Evolutionary conservation across 2,113 vertebrate species (phyloP).

Genomic region (Nyctereutes procyonoides): DNA sequence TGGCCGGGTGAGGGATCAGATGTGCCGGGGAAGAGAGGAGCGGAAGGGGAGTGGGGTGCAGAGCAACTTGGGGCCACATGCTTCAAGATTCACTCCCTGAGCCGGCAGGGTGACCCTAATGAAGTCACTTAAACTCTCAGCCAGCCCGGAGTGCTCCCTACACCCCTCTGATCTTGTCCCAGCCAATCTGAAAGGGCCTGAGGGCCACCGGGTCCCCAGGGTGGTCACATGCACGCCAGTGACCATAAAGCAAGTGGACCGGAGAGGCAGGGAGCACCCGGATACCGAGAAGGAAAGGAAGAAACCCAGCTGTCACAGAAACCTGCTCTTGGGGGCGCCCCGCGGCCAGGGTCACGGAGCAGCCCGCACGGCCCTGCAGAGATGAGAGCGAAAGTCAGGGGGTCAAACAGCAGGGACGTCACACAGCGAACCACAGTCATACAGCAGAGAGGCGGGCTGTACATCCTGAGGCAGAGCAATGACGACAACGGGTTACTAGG

Average conservation of each 20-base stretch:
- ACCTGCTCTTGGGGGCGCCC: accelerated
- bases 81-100: not conserved
- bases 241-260: not conserved
- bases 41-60: accelerated
- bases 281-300: not conserved
- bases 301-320: not conserved
- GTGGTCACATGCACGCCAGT: not conserved
- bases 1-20: not conserved
- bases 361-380: not conserved
- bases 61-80: accelerated
- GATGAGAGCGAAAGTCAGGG: accelerated
- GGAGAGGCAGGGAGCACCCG: not conserved
- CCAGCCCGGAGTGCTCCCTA: not conserved
- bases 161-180: not conserved
- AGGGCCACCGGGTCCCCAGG: not conserved
- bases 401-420: not conserved
- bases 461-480: accelerated
- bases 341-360: not conserved
- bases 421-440: accelerated
- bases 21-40: not conserved
- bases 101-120: not conserved
- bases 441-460: not conserved
- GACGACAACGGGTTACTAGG: accelerated
- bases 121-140: not conserved
- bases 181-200: not conserved